Conservation (phyloP, 2,797 vertebrate species). For the Rhinatrema bivittatum region DNA sequence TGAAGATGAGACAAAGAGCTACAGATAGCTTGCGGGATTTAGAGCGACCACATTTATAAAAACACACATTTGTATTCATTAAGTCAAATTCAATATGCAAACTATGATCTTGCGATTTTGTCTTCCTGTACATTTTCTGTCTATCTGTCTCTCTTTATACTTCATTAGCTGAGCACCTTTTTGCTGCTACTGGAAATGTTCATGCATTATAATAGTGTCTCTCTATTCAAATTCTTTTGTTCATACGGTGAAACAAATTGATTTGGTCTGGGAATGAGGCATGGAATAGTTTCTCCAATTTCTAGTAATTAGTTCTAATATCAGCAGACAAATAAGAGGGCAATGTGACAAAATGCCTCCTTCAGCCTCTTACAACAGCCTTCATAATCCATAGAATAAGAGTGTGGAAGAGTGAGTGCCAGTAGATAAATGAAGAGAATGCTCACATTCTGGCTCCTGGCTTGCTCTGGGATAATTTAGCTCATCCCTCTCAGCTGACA, state of each 20-base stretch:
- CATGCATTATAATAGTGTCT: too few species aligned
- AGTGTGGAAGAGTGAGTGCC: slow-evolving; percentile 35
- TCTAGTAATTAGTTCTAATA: slow-evolving; percentile 43
- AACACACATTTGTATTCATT: too few species aligned
- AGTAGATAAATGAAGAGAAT: slow-evolving; percentile 53
- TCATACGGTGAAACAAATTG: slow-evolving; percentile 29
- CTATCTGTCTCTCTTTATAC: slow-evolving; percentile 24
- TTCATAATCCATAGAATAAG: slow-evolving; percentile 34
- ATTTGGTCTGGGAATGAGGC: slow-evolving; percentile 35
- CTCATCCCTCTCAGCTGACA: slow-evolving; percentile 61
- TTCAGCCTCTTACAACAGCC: slow-evolving; percentile 35
- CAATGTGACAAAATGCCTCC: slow-evolving; percentile 37
- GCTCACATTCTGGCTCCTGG: slow-evolving; percentile 50
- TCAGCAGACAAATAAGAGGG: slow-evolving; percentile 38
- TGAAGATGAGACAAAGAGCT: too few species aligned
- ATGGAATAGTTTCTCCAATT: slow-evolving; percentile 21
- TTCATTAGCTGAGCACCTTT: slow-evolving; percentile 35
- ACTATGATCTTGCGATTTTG: slow-evolving; percentile 43
- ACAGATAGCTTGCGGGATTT: too few species aligned
- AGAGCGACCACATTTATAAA: too few species aligned
- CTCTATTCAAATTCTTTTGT: slow-evolving; percentile 17
- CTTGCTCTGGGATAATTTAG: slow-evolving; percentile 59
- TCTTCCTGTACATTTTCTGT: slow-evolving; percentile 27
- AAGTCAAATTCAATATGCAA: slow-evolving; percentile 7
- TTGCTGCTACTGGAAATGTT: slow-evolving; percentile 22